These are phyloP conservation scores for Scolopax rusticola DNA, from an alignment of 2,797 vertebrate genomes.

Conservation along the genomic window DNA sequence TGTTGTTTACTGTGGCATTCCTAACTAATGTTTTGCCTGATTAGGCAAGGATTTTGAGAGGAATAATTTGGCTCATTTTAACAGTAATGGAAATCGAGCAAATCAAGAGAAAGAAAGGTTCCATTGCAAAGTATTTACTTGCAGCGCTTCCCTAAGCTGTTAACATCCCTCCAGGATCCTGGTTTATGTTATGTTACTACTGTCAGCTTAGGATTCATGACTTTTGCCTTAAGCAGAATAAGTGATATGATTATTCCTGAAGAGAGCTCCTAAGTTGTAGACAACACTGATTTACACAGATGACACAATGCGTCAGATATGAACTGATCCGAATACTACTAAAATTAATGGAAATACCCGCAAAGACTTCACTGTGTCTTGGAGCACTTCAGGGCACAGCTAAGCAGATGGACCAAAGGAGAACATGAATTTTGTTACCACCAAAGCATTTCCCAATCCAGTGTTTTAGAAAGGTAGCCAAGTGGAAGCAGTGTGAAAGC, in stretches of 20 bases:
- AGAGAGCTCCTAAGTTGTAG: constrained; percentile 32
- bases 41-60: background rate
- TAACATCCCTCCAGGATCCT: background rate
- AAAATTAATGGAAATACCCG: background rate
- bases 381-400: background rate
- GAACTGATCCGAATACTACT: background rate
- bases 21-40: background rate
- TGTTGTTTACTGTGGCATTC: background rate
- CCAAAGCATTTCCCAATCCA: background rate
- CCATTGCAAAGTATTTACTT: background rate
- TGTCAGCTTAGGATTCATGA: background rate
- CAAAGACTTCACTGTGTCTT: background rate
- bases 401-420: background rate
- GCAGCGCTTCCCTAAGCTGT: background rate
- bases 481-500: background rate
- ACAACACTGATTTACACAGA: background rate
- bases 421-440: background rate
- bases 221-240: constrained; percentile 32
- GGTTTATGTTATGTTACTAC: constrained; percentile 12
- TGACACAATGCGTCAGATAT: background rate
- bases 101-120: background rate
- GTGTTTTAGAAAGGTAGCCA: background rate
- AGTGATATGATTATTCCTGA: constrained; percentile 30
- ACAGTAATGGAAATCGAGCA: background rate
- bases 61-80: background rate